Percentiles rank a stretch among this genome's conserved stretches.
Evolutionary conservation across 2,113 vertebrate genomes (phyloP).

Genomic region (Oenanthe melanoleuca): DNA sequence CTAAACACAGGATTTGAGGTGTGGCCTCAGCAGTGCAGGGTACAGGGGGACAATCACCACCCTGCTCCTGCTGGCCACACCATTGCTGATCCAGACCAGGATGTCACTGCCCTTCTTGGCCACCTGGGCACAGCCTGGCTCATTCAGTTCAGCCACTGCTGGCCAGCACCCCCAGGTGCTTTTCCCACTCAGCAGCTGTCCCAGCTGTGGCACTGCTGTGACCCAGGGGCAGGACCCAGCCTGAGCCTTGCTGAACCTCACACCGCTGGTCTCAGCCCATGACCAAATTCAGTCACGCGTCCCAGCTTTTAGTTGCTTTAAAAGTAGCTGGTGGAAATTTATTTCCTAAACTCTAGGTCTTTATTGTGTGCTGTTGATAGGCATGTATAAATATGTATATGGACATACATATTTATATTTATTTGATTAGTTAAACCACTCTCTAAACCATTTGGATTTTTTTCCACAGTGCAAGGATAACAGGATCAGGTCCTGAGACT

Average conservation of each 20-base stretch:
- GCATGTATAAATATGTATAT: background rate
- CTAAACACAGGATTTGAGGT: background rate
- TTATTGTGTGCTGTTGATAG: background rate
- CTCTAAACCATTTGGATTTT: background rate
- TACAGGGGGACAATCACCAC: accelerated
- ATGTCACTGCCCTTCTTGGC: background rate
- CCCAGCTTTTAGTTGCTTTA: background rate
- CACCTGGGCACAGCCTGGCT: background rate
- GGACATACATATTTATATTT: background rate
- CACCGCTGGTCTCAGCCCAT: accelerated
- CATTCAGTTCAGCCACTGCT: background rate
- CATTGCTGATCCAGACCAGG: background rate
- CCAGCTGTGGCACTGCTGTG: background rate
- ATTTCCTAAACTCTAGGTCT: background rate
- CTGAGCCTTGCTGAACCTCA: background rate
- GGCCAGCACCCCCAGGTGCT: background rate
- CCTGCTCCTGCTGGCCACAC: background rate
- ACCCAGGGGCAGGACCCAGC: background rate
- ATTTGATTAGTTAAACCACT: background rate
- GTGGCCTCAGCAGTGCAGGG: background rate
- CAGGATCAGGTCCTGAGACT: background rate
- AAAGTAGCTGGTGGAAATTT: background rate
- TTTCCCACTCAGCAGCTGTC: too few species aligned
- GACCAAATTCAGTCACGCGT: background rate
- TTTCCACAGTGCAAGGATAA: background rate